Conservation (phyloP, 2,888 invertebrate genomes). For the Drosophila aldrichi region DNA sequence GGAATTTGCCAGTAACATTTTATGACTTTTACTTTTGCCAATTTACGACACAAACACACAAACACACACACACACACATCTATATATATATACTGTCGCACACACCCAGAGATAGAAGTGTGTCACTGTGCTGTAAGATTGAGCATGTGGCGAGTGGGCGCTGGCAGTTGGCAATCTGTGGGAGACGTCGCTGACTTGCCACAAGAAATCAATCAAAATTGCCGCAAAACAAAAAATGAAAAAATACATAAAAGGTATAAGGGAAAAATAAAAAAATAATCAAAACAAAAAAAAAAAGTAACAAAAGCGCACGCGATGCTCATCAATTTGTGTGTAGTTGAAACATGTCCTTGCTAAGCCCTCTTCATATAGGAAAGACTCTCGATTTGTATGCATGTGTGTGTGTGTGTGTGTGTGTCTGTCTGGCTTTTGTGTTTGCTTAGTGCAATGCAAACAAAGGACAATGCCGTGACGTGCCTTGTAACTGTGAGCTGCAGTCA, state of each 20-base stretch:
- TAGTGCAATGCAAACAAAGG: conserved; percentile 78
- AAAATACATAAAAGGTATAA: conserved; percentile 1
- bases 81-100: background rate
- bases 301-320: conserved; percentile 77
- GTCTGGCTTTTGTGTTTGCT: conserved; percentile 75
- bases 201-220: conserved; percentile 80
- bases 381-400: conserved; percentile 26
- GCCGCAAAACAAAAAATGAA: conserved; percentile 54
- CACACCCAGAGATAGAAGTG: conserved; percentile 40
- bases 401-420: conserved; percentile 19
- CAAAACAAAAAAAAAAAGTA: conserved; percentile 32
- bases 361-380: conserved; percentile 22
- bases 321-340: conserved; percentile 74
- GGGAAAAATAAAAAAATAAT: conserved; percentile 23
- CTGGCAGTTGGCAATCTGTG: conserved; percentile 23
- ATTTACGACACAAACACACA: conserved; percentile 58
- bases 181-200: conserved; percentile 71
- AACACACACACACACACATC: conserved; percentile 11
- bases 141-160: conserved; percentile 9
- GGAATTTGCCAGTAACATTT: conserved; percentile 58
- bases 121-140: conserved; percentile 52
- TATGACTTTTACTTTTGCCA: conserved; percentile 71
- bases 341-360: conserved; percentile 62
- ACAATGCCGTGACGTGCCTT: conserved; percentile 68
- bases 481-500: conserved; percentile 55